These are phyloP conservation scores for Condylostylus longicornis DNA, from an alignment of 1,140 invertebrate genomes.

Conservation along the genomic window DNA sequence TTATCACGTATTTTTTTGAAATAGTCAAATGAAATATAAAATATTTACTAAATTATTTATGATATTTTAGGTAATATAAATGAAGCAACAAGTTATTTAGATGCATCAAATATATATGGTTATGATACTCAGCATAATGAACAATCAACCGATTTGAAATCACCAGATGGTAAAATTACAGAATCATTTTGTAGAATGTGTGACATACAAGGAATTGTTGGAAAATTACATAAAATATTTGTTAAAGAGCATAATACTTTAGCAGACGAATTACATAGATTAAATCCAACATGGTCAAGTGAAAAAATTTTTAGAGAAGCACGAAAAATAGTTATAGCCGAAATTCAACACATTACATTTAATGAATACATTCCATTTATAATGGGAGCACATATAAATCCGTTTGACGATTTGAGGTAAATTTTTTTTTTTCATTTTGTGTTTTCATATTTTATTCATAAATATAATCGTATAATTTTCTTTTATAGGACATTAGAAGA, in stretches of 20 bases:
- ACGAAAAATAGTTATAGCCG: constrained; percentile 55
- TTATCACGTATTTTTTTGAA: no score
- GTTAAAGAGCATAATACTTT: constrained; percentile 71
- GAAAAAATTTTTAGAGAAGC: constrained; percentile 64
- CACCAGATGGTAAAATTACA: no score
- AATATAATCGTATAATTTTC: constrained; percentile 7
- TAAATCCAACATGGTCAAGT: constrained; percentile 80
- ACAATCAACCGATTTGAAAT: no score
- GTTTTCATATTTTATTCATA: not conserved
- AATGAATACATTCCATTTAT: constrained; percentile 72
- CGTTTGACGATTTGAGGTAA: constrained; percentile 35
- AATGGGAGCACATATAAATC: constrained; percentile 39
- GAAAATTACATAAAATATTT: constrained; percentile 51
- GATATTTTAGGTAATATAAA: no score
- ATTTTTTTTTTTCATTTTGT: no score
- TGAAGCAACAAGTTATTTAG: no score
- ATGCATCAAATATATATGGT: no score
- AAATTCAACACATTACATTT: constrained; percentile 75
- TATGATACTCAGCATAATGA: no score
- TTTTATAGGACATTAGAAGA: constrained; percentile 43
- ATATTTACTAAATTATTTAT: no score
- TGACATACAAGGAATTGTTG: constrained; percentile 32
- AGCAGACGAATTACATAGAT: constrained; percentile 47
- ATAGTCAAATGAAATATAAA: no score
- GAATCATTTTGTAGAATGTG: constrained; percentile 41